Evolutionary conservation across 2,113 vertebrate genomes (phyloP).

Genomic region (Oryzias curvinotus): DNA sequence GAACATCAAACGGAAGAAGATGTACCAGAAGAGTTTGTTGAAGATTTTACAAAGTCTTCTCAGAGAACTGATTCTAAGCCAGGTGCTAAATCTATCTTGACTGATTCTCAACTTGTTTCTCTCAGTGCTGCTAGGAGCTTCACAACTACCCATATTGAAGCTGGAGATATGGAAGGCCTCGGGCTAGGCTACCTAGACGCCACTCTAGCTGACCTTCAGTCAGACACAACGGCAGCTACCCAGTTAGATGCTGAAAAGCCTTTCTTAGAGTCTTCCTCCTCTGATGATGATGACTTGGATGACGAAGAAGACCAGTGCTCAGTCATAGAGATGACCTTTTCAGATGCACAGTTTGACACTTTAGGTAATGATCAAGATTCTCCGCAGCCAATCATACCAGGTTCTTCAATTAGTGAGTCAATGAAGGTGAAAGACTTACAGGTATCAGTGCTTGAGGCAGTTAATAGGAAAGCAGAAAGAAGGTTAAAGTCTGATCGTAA

Average conservation of each 20-base stretch:
- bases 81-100: slow-evolving; percentile 26
- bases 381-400: slow-evolving; percentile 53
- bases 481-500: slow-evolving; percentile 38
- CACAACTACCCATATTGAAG: slow-evolving; percentile 35
- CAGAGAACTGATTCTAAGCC: slow-evolving; percentile 13
- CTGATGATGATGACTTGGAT: slow-evolving; percentile 63
- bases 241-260: slow-evolving; percentile 74
- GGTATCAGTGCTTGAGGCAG: slow-evolving; percentile 52
- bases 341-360: slow-evolving; percentile 31
- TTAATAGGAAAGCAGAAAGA: slow-evolving; percentile 49
- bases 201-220: slow-evolving; percentile 73
- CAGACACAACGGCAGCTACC: slow-evolving; percentile 70
- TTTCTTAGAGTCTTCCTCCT: slow-evolving; percentile 88
- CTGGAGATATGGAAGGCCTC: slow-evolving; percentile 60
- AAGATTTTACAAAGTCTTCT: slow-evolving; percentile 14
- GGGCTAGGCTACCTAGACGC: slow-evolving; percentile 72
- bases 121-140: slow-evolving; percentile 37
- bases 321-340: slow-evolving; percentile 88
- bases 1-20: slow-evolving; percentile 63
- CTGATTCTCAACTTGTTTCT: slow-evolving; percentile 40
- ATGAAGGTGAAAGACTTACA: slow-evolving; percentile 75
- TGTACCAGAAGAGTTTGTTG: slow-evolving; percentile 18
- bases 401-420: slow-evolving; percentile 67
- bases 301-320: slow-evolving; percentile 82
- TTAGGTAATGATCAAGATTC: slow-evolving; percentile 50